phyloP scores from a whole-genome alignment of 2,888 invertebrate species.

The Ichneumoninae sp. region DNA sequence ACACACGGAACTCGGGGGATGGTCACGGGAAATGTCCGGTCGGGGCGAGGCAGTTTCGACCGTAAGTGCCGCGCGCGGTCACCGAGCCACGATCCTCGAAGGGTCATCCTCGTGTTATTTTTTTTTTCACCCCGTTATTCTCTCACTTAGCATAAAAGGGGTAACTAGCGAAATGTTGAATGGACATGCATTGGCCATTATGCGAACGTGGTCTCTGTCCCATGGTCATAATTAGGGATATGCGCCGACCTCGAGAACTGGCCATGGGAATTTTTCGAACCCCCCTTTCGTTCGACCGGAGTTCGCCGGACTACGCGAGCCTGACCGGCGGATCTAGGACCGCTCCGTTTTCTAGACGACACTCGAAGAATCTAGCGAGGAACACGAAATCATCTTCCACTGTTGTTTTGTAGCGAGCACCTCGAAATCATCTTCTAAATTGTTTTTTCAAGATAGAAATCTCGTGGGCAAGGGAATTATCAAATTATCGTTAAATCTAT shows the following conservation, averaged over 20 bases:
- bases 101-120: constrained; percentile 66
- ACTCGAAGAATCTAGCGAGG: neutral
- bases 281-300: constrained; percentile 36
- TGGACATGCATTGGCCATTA: constrained; percentile 59
- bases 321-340: constrained; percentile 63
- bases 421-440: neutral
- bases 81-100: constrained; percentile 59
- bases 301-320: constrained; percentile 18
- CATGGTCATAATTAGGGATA: constrained; percentile 82
- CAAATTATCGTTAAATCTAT: neutral
- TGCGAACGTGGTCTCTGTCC: constrained; percentile 78
- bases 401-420: neutral
- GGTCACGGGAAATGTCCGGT: constrained; percentile 81
- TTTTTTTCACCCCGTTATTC: constrained; percentile 41
- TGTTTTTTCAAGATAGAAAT: neutral
- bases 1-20: constrained; percentile 61
- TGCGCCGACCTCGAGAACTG: constrained; percentile 68
- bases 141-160: constrained; percentile 66
- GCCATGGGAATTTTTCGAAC: constrained; percentile 81
- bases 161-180: constrained; percentile 66
- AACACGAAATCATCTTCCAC: neutral
- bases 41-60: constrained; percentile 69
- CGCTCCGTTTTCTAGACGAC: constrained; percentile 30
- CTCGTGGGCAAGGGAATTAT: neutral
- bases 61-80: constrained; percentile 62